Conservation (phyloP, 1,140 invertebrate species). For the Pseudomyrmex pallidus region DNA sequence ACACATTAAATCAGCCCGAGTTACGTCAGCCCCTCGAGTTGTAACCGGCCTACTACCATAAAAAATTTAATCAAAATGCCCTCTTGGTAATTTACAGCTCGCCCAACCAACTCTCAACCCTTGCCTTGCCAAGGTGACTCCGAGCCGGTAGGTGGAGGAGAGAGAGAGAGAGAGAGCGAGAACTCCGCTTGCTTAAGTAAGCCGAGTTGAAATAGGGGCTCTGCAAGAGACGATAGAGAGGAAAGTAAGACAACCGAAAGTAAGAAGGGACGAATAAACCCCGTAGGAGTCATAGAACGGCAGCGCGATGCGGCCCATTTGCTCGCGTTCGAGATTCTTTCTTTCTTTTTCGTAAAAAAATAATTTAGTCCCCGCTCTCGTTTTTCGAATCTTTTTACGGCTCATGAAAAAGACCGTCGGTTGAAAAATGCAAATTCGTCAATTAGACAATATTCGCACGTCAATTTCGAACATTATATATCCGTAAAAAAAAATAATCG, state of each 20-base stretch:
- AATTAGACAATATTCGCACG: background rate
- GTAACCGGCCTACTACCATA: conserved; percentile 79
- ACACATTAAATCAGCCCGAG: conserved; percentile 81
- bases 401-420: conserved; percentile 4
- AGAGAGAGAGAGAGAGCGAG: background rate
- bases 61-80: conserved; percentile 86
- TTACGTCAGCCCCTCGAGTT: conserved; percentile 60
- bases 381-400: conserved; percentile 59
- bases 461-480: background rate
- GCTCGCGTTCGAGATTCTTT: conserved; percentile 44
- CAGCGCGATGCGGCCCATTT: conserved; percentile 63
- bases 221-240: conserved; percentile 63
- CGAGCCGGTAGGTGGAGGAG: conserved; percentile 25
- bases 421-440: background rate
- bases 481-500: background rate
- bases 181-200: conserved; percentile 57
- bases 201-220: conserved; percentile 40
- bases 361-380: conserved; percentile 78
- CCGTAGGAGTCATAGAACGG: conserved; percentile 75
- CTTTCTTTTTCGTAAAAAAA: conserved; percentile 72
- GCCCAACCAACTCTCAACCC: conserved; percentile 74
- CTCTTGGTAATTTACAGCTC: conserved; percentile 85
- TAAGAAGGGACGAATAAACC: conserved; percentile 62
- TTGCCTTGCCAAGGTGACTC: conserved; percentile 66
- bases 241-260: conserved; percentile 31